Evolutionary conservation across 2,888 invertebrate genomes (phyloP).

Genomic region (Thyatira batis): DNA sequence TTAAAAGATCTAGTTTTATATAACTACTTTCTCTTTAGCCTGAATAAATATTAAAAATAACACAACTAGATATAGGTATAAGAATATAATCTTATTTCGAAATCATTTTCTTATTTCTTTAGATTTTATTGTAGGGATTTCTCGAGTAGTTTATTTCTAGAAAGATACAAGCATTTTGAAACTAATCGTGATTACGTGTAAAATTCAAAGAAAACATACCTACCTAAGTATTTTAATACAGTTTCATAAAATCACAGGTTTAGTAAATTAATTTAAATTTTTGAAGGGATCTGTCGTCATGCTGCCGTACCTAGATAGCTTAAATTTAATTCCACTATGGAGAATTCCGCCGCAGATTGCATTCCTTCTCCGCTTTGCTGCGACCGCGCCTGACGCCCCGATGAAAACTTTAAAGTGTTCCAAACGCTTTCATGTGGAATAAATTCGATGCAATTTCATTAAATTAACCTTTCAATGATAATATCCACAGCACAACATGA

Average conservation of each 20-base stretch:
- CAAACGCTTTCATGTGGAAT: slow-evolving; percentile 10
- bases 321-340: slow-evolving; percentile 69
- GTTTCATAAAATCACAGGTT: too few relatives aligned
- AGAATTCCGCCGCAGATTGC: slow-evolving; percentile 76
- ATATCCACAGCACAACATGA: neutral
- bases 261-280: neutral
- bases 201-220: too few relatives aligned
- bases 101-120: neutral
- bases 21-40: neutral
- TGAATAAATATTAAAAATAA: neutral
- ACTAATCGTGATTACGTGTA: too few relatives aligned
- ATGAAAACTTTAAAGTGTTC: slow-evolving; percentile 45
- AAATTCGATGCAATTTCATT: slow-evolving; percentile 3
- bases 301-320: slow-evolving; percentile 36
- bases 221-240: too few relatives aligned
- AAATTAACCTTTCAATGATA: neutral
- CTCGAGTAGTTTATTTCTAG: too few relatives aligned
- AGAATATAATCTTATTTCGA: neutral
- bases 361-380: slow-evolving; percentile 60
- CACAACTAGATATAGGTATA: slow-evolving; percentile 14
- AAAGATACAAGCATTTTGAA: too few relatives aligned
- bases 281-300: slow-evolving; percentile 17
- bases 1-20: neutral
- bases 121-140: neutral
- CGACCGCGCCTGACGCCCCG: slow-evolving; percentile 42